These are phyloP conservation scores for Buphagus erythrorhynchus DNA, from an alignment of 2,797 vertebrate genomes.

Conservation along the genomic window DNA sequence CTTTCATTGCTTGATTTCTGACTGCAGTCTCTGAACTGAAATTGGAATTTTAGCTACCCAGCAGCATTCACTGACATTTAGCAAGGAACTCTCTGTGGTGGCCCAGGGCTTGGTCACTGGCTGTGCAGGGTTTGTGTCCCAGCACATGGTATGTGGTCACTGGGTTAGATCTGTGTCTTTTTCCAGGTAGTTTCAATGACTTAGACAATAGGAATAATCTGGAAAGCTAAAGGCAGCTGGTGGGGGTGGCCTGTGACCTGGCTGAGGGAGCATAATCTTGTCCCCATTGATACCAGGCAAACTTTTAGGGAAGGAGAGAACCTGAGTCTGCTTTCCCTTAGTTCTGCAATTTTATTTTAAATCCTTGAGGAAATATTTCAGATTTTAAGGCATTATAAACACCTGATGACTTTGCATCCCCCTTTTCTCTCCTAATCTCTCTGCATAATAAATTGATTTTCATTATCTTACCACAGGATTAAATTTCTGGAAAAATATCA, in stretches of 20 bases:
- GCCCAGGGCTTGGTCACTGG: background rate
- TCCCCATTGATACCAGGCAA: background rate
- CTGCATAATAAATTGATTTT: background rate
- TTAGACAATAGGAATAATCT: background rate
- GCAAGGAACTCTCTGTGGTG: background rate
- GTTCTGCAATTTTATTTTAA: background rate
- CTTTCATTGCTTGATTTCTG: background rate
- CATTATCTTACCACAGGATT: background rate
- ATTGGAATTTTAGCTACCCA: background rate
- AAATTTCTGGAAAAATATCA: constrained; percentile 5
- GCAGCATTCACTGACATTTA: background rate
- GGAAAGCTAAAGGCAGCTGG: background rate
- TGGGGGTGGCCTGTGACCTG: background rate
- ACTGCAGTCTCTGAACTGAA: background rate
- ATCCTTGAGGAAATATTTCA: background rate
- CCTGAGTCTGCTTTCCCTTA: background rate
- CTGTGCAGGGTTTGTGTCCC: background rate
- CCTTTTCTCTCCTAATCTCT: background rate
- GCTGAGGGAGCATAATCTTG: background rate
- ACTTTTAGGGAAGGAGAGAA: background rate
- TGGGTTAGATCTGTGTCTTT: background rate
- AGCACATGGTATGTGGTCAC: background rate
- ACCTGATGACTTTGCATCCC: background rate
- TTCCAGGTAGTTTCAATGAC: background rate
- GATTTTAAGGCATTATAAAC: background rate